Evolutionary conservation across 2,888 invertebrate species (phyloP), one percentile per base, ranked within the genome.

Genomic region (Caenorhabditis sp.): DNA sequence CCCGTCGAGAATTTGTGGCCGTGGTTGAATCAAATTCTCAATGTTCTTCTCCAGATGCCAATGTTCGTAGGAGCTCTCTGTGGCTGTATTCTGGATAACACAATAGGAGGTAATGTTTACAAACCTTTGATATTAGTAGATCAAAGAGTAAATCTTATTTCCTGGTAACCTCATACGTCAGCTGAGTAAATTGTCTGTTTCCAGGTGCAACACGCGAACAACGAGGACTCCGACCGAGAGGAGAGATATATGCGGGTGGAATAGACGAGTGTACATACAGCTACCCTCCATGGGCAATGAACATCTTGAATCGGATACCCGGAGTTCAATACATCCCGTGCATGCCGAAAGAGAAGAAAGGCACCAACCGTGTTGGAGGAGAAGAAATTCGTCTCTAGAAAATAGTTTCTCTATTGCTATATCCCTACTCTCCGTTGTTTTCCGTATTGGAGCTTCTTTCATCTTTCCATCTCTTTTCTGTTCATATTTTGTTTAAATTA

Each of bases 61-160:
- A 91, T 91, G 91, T 91, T 91, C 63, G 88, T 91, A n/a, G 91
- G 91, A n/a, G 91, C 90, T 8, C 81, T 91, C 28, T 88, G 89
- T 35, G 91, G 90, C 8, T 91, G 90, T 61, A 88, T 91, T 64
- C 74, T 91, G 28, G 91, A 91, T 81, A 91, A 91, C 73, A 87
- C 91, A 0, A 89, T 91, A 16, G 89, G 89, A 77, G 90, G 89
- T 89, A 28, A 66, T 28, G 10, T 14, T 54, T 28, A 28, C 7
- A 22, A 38, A 1, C 19, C 7, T 41, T 24, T 24, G 14, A 24
- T 26, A 3, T 44, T 28, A 1, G 22, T 26, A n/a, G 16, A 63
- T 44, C 14, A 16, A 41, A 24, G 12, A 61, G 19, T 5, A 22
- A 47, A 56, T n/a, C 41, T n/a, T 63, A 24, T 63, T 44, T 63